Evolutionary conservation across 2,888 invertebrate genomes (phyloP).

Genomic region (Tipula vernalis): DNA sequence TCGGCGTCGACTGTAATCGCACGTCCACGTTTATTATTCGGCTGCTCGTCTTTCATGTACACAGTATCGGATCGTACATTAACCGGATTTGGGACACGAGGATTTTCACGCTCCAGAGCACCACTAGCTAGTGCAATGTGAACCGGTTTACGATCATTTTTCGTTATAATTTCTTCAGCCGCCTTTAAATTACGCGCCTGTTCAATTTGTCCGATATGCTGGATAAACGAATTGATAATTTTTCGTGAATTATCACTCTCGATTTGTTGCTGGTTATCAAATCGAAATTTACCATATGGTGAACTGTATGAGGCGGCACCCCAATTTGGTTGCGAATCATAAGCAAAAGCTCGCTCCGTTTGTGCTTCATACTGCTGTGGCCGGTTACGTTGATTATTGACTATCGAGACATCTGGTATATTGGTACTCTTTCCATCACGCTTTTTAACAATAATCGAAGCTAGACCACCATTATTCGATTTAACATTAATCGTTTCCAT

Average conservation of each 20-base stretch:
- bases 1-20: conserved; percentile 54
- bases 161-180: conserved; percentile 29
- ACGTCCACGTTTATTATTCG: conserved; percentile 44
- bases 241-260: conserved; percentile 15
- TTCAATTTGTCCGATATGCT: conserved; percentile 19
- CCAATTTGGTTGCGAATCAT: not conserved
- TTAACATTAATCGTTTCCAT: conserved; percentile 66
- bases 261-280: conserved; percentile 12
- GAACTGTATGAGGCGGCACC: not conserved
- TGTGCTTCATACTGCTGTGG: not conserved
- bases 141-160: conserved; percentile 44
- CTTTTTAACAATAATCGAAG: conserved; percentile 64
- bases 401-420: not conserved
- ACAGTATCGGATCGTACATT: conserved; percentile 52
- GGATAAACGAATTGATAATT: conserved; percentile 20
- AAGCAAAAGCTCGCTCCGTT: not conserved
- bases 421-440: conserved; percentile 43
- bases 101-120: conserved; percentile 33
- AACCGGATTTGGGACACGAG: conserved; percentile 55
- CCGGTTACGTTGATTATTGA: not conserved
- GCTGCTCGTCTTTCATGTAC: conserved; percentile 37
- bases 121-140: conserved; percentile 40
- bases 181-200: conserved; percentile 13
- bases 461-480: conserved; percentile 61
- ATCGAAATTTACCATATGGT: conserved; percentile 23